Evolutionary conservation across 2,888 invertebrate genomes (phyloP).

Genomic region (Metallyticus violacea): DNA sequence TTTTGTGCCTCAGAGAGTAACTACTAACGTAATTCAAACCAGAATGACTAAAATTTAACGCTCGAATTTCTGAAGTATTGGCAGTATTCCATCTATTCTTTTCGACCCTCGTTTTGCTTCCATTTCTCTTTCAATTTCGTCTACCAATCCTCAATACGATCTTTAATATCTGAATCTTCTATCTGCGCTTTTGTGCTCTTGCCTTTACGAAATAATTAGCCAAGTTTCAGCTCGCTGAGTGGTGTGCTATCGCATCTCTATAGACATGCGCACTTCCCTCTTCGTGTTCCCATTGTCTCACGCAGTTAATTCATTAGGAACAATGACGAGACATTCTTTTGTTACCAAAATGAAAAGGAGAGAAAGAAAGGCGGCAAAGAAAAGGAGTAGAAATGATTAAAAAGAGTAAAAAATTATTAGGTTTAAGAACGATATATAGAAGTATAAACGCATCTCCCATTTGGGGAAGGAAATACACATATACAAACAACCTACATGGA

Average conservation of each 20-base stretch:
- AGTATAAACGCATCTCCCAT: background rate
- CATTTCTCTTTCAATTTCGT: background rate
- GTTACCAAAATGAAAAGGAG: background rate
- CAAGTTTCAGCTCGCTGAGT: background rate
- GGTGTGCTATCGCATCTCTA: background rate
- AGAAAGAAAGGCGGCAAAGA: background rate
- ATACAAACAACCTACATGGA: background rate
- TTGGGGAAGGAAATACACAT: background rate
- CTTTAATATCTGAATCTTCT: background rate
- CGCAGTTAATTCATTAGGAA: background rate
- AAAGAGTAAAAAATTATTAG: background rate
- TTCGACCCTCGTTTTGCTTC: background rate
- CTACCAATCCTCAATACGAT: background rate
- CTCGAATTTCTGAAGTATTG: background rate
- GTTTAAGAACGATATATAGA: background rate
- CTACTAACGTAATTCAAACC: no score
- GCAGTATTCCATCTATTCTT: background rate
- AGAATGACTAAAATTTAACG: background rate
- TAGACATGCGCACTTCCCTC: background rate
- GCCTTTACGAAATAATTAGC: background rate
- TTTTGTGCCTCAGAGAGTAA: background rate
- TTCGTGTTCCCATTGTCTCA: background rate
- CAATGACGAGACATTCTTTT: background rate
- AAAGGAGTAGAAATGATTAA: background rate
- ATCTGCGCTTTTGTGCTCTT: background rate